Evolutionary conservation across 2,113 vertebrate species (phyloP).

Genomic region (Platichthys flesus): DNA sequence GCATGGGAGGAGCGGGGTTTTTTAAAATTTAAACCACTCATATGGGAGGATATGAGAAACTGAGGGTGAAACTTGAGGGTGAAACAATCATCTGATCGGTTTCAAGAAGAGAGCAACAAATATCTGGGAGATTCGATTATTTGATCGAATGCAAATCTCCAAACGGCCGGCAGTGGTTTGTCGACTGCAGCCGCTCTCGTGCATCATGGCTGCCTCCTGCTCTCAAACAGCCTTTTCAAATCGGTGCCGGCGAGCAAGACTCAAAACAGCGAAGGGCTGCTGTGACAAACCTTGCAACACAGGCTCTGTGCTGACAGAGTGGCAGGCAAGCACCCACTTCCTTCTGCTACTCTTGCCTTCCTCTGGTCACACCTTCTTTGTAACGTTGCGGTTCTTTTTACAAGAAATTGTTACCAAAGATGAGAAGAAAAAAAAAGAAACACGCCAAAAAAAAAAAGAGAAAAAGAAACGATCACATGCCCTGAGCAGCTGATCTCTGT

Average conservation of each 20-base stretch:
- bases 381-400: slow-evolving; percentile 79
- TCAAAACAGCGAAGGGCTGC: background rate
- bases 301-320: slow-evolving; percentile 65
- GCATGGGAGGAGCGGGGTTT: too few relatives aligned
- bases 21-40: background rate
- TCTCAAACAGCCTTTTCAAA: slow-evolving; percentile 13
- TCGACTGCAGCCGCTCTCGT: background rate
- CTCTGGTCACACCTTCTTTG: slow-evolving; percentile 77
- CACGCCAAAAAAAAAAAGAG: background rate
- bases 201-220: slow-evolving; percentile 36
- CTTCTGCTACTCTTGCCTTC: slow-evolving; percentile 72
- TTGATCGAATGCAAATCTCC: slow-evolving; percentile 10
- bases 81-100: background rate
- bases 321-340: slow-evolving; percentile 77
- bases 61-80: background rate
- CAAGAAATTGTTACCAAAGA: slow-evolving; percentile 81
- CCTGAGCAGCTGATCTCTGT: slow-evolving; percentile 79
- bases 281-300: slow-evolving; percentile 73
- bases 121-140: slow-evolving; percentile 10
- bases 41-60: background rate
- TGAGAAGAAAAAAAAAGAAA: slow-evolving; percentile 68
- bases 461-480: slow-evolving; percentile 67
- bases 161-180: background rate
- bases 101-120: background rate
- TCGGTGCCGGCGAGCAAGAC: background rate